These are phyloP conservation scores for Atherix ibis DNA, from an alignment of 2,888 invertebrate genomes.

Conservation along the genomic window DNA sequence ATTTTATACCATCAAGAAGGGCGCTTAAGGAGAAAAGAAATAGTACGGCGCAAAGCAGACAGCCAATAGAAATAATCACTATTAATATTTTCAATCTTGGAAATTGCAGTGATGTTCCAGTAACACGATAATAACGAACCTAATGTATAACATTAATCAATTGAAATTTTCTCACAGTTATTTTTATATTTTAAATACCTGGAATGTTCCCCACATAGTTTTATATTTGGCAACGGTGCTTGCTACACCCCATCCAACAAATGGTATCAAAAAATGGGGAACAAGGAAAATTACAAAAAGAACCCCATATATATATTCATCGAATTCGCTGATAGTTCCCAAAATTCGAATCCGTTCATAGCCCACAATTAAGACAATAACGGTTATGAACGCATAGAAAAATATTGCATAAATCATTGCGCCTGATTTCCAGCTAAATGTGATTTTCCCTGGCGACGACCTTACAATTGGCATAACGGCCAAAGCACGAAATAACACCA, in stretches of 20 bases:
- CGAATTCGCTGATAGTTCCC: constrained; percentile 44
- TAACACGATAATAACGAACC: constrained; percentile 40
- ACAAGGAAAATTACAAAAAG: constrained; percentile 48
- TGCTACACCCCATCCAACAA: constrained; percentile 54
- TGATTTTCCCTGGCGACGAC: constrained; percentile 39
- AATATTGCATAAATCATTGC: constrained; percentile 49
- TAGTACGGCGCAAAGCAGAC: constrained; percentile 41
- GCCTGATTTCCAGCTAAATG: constrained; percentile 45
- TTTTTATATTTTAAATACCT: constrained; percentile 31
- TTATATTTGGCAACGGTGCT: constrained; percentile 51
- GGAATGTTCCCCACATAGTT: constrained; percentile 51
- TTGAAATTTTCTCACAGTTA: not conserved
- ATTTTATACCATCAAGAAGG: constrained; percentile 34
- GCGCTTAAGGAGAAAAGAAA: constrained; percentile 44
- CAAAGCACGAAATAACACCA: constrained; percentile 43
- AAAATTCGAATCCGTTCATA: constrained; percentile 44
- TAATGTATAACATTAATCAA: constrained; percentile 14
- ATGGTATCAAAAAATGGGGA: constrained; percentile 55
- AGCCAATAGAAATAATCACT: constrained; percentile 44
- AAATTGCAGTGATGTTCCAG: constrained; percentile 44
- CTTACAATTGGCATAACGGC: constrained; percentile 50
- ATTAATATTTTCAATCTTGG: constrained; percentile 43
- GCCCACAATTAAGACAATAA: constrained; percentile 43
- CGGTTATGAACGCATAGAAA: constrained; percentile 43
- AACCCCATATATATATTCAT: constrained; percentile 53